Percentiles rank a stretch among this genome's conserved stretches.
Conservation (phyloP, 2,113 vertebrate species). For the crab-eating macaque (Macaca fascicularis) region T2T-MFA8v1.1 NC_088392.1:67604001-67604500, state of each 20-base stretch:
- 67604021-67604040: slow-evolving; percentile 73
- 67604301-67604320: background rate
- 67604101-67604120: slow-evolving; percentile 42
- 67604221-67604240: background rate
- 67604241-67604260: background rate
- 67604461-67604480: background rate
- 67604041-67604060: slow-evolving; percentile 64
- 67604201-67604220: background rate
- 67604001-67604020: slow-evolving; percentile 69
- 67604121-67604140: slow-evolving; percentile 74
- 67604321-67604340: background rate
- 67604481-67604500: background rate
- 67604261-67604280: background rate
- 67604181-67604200: background rate
- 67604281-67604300: background rate
- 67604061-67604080: slow-evolving; percentile 70
- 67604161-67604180: background rate
- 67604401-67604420: background rate
- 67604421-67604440: background rate
- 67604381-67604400: background rate
- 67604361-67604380: background rate
- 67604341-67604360: background rate
- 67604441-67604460: background rate
- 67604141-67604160: slow-evolving; percentile 65
- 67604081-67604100: slow-evolving; percentile 47